Base-by-base conservation (phyloP, 2,888 invertebrate species). In the Galeruca laticollis region DNA sequence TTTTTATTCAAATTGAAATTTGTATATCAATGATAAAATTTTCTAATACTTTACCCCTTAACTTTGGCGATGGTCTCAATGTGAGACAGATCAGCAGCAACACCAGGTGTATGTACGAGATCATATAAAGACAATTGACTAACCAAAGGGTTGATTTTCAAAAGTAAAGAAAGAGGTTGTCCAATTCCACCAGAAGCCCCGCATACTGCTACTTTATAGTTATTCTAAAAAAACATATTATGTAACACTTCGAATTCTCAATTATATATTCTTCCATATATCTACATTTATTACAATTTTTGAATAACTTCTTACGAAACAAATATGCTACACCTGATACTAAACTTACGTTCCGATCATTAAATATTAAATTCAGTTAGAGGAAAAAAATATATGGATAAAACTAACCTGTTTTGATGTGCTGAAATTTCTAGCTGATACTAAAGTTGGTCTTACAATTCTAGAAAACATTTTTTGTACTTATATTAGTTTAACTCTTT, bases 151-250 rank as follows among this genome's bases (percentile, higher is more conserved):
- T 95, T 96, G 80, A 93, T 91, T 87, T 99, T 99, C 78, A 99
- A 87, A 54, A 99, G 89, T 73, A 99, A 88, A 10, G 97, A 93
- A 79, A 99, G 86, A 10, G 99, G 98, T 87, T 99, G 98, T 2
- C 99, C 99, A 83, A 99, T 99, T 68, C 99, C 99, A 73, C 99
- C 99, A 78, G 94, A 91, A 1, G 98, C 99, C 66, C 99, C 99
- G 85, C 97, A 92, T 72, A 99, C 97, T 75, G 96, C 94, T 60
- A 99, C 98, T 90, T 97, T 97, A 82, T 91, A 92, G 88, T 94
- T 92, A 78, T 88, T 90, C 95, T 95, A 80, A 33, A 86, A 84
- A 72, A 85, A 83, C n/a, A n/a, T 73, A 71, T 60, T 66, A 70
- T 68, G 63, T 68, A 63, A 37, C 13, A 57, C 0, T 9, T 47